Evolutionary conservation across 2,797 vertebrate species (phyloP).

Genomic region (Stomatorhinus walkeri): DNA sequence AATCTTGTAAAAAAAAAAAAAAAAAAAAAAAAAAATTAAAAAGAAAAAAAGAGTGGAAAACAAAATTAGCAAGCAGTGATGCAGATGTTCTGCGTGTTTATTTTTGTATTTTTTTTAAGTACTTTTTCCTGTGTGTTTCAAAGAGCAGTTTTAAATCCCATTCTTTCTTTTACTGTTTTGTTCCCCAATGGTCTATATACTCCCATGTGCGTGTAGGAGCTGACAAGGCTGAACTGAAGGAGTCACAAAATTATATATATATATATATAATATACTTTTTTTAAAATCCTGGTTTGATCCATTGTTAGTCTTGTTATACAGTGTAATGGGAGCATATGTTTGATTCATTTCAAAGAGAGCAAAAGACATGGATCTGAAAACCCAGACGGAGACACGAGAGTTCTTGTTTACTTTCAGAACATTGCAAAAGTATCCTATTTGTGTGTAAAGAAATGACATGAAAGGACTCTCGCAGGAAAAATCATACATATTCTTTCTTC

Average conservation of each 20-base stretch:
- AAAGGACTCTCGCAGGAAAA: constrained; percentile 38
- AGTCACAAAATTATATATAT: constrained; percentile 39
- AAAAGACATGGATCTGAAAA: constrained; percentile 54
- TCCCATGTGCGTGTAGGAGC: constrained; percentile 49
- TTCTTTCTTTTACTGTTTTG: constrained; percentile 20
- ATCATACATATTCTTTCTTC: constrained; percentile 34
- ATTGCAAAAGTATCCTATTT: constrained; percentile 45
- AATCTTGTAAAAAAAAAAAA: constrained; percentile 42
- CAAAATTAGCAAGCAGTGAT: constrained; percentile 61
- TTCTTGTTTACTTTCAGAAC: constrained; percentile 55
- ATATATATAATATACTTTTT: constrained; percentile 15
- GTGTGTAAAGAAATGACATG: constrained; percentile 56
- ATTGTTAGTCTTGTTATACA: constrained; percentile 53
- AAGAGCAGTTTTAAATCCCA: constrained; percentile 55
- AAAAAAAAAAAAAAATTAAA: background rate
- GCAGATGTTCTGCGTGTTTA: constrained; percentile 70
- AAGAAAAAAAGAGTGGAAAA: constrained; percentile 18
- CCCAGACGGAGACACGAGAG: constrained; percentile 46
- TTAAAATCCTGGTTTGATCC: constrained; percentile 41
- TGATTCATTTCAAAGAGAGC: constrained; percentile 57
- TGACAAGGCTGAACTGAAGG: constrained; percentile 47
- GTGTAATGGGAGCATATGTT: constrained; percentile 43
- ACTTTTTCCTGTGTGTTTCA: constrained; percentile 56
- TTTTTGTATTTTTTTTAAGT: constrained; percentile 73
- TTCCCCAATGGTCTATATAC: constrained; percentile 52